Percentiles rank a stretch among this genome's conserved stretches.
These are phyloP conservation scores for Dryadula phaetusa DNA, from an alignment of 2,888 invertebrate genomes.

Conservation along the genomic window DNA sequence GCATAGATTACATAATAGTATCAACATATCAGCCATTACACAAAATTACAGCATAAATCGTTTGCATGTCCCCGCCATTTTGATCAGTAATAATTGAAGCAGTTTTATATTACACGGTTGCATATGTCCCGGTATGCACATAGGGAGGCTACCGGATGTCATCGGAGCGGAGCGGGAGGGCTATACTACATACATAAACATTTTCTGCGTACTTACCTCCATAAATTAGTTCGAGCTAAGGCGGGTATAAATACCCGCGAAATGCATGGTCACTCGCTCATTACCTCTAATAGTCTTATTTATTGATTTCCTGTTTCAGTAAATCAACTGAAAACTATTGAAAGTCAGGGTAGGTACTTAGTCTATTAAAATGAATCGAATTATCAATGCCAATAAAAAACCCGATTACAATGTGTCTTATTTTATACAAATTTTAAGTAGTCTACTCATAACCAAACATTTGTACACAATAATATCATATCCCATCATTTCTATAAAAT, in stretches of 20 bases:
- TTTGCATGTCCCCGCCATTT: constrained; percentile 45
- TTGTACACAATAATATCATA: constrained; percentile 1
- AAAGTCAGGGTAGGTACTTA: not conserved
- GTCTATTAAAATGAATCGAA: not conserved
- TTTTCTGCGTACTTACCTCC: constrained; percentile 83
- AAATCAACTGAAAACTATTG: constrained; percentile 32
- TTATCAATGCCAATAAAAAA: not conserved
- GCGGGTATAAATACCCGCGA: constrained; percentile 80
- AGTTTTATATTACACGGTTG: constrained; percentile 49
- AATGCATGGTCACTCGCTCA: constrained; percentile 73
- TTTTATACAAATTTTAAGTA: not conserved
- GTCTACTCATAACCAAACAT: not conserved
- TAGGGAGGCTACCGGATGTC: constrained; percentile 73
- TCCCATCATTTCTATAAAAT: constrained; percentile 67
- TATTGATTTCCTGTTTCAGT: constrained; percentile 72
- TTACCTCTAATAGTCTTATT: constrained; percentile 80
- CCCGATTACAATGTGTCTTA: not conserved
- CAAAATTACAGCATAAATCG: constrained; percentile 38
- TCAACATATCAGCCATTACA: constrained; percentile 33
- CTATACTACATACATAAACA: constrained; percentile 76
- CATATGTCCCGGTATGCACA: constrained; percentile 53
- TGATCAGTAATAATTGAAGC: constrained; percentile 47
- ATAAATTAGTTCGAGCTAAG: constrained; percentile 83
- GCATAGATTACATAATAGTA: constrained; percentile 26
- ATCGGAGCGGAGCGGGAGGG: constrained; percentile 66